Evolutionary conservation across 2,888 invertebrate species (phyloP), one percentile per base, ranked within the genome.

Genomic region (Dryococelus australis): DNA sequence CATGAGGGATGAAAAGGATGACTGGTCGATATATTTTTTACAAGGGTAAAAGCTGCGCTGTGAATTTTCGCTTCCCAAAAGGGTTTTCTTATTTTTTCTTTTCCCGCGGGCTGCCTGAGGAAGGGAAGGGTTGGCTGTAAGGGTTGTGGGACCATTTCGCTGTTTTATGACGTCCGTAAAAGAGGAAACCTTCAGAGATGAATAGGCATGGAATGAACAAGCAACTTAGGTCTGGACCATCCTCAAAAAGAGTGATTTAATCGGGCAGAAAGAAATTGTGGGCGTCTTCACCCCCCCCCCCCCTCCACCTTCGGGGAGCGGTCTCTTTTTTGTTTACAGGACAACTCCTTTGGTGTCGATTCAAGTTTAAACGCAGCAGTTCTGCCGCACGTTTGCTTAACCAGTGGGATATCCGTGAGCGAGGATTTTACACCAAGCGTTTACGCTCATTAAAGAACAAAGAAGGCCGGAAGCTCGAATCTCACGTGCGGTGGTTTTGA

Each of bases 1-100:
- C 65, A 65, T 65, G 65, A 65, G 65, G 65, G 10, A 65, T 65
- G 65, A 65, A 65, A 65, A 65, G 65, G 65, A 65, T 65, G 65
- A n/a, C 65, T 65, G 65, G 65, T n/a, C 65, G 65, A 65, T 65
- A 65, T 65, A 65, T 65, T 65, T 65, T 65, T 65, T 65, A 65
- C 65, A 65, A 65, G 20, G 65, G 65, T 65, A n/a, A 65, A 65
- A 65, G 65, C 13, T 65, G n/a, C 65, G 65, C 65, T 10, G 65
- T 65, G 65, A n/a, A 65, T 65, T 65, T 65, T 65, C 65, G 65
- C 65, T 65, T 65, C 65, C 65, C 65, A 65, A 65, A 65, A 65
- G 65, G 51, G 65, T 0, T 65, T 65, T 65, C 20, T 65, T 65
- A 65, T 65, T 65, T 65, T 65, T 65, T n/a, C n/a, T 65, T 65